Evolutionary conservation across 2,888 invertebrate species (phyloP).

Genomic region (Chydorus sphaericus): DNA sequence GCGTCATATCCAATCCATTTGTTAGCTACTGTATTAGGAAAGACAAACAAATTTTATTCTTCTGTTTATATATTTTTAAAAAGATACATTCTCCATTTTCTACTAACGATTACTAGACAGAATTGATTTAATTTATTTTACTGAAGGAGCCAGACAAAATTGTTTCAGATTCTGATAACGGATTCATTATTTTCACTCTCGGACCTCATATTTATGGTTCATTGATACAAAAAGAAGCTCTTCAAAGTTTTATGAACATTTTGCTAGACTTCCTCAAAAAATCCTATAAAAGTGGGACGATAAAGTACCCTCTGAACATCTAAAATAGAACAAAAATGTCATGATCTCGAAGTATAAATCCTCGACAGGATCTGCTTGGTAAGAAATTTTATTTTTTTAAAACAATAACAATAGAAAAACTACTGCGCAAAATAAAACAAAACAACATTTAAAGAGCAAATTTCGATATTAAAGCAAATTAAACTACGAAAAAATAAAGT

Average conservation of each 20-base stretch:
- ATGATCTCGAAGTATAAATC: too few species aligned
- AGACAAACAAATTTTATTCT: too few species aligned
- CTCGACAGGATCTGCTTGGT: conserved; percentile 62
- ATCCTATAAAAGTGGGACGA: conserved; percentile 74
- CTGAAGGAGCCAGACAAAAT: conserved; percentile 46
- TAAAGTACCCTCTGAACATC: conserved; percentile 39
- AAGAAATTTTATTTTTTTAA: too few species aligned
- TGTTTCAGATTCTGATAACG: conserved; percentile 45
- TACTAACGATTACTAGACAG: conserved; percentile 29
- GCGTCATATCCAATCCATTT: too few species aligned
- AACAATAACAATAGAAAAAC: too few species aligned
- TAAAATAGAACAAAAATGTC: conserved; percentile 38
- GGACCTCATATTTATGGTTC: conserved; percentile 67
- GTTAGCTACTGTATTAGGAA: too few species aligned
- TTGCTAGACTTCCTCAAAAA: conserved; percentile 59
- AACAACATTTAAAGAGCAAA: too few species aligned
- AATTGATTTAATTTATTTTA: too few species aligned
- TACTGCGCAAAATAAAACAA: too few species aligned
- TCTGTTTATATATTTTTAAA: not conserved
- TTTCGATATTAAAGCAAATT: too few species aligned
- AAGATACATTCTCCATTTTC: conserved; percentile 27
- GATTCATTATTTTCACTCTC: conserved; percentile 73
- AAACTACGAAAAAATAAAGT: too few species aligned
- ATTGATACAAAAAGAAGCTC: conserved; percentile 59
- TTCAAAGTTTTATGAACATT: conserved; percentile 54